Base-by-base conservation (phyloP, 1,140 invertebrate genomes). In the Adelges cooleyi region DNA sequence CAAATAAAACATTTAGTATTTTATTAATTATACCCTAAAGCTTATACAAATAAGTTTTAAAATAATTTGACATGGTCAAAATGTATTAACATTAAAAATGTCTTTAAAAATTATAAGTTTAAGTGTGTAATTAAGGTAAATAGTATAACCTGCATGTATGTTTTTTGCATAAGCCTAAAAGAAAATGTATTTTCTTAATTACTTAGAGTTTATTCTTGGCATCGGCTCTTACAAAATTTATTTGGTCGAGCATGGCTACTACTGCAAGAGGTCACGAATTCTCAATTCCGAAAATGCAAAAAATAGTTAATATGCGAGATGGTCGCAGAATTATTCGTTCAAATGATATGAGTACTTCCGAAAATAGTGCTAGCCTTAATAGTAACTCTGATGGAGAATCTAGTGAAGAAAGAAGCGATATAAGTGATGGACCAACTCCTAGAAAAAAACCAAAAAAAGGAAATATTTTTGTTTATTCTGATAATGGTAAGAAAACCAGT, bases 211-310 rank as follows among this genome's bases (percentile, higher is more conserved):
- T 95, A 48, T 90, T 88, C 72, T 77, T 95, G 59, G 87, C 90
- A 1, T 94, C 90, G 2, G 87, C 90, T 6, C 73, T 95, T 38
- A 90, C 90, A 48, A 92, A 93, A 72, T 85, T 89, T 70, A 85
- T 94, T 72, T 94, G 92, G 92, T 86, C 86, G 5, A 83, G 86
- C 48, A 85, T 81, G 72, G 82, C 77, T 56, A 80, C 76, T 22
- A 62, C 56, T n/a, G 56, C 40, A 62, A 29, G 40, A 27, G 29
- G 25, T 62, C 42, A 62, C 46, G 56, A 62, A 46, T 62, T 62
- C 29, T 62, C 56, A 0, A 48, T 48, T 48, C 56, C 56, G 20
- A 62, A 62, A 62, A 20, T 62, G 56, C 29, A 40, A 20, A 62
- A 27, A 11, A 62, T 62, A 29, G 42, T 62, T 23, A 46, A 15